Percentiles rank a stretch among this genome's conserved stretches.
Conservation (phyloP, 1,140 invertebrate genomes). For the Papilio xuthus region DNA sequence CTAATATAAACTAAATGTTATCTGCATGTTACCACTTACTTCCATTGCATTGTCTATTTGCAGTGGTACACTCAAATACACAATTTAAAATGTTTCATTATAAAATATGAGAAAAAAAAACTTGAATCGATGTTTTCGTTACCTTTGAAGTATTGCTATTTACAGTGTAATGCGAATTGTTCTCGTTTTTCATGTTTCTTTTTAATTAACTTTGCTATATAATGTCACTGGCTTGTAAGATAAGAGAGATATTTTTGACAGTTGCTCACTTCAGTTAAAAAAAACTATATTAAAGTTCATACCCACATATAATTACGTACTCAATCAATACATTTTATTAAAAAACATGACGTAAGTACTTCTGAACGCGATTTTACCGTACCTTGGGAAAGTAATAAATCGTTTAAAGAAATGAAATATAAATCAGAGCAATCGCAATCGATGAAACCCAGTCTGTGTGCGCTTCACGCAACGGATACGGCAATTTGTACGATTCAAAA, state of each 20-base stretch:
- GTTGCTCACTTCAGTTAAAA: too few relatives aligned
- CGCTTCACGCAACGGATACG: conserved; percentile 67
- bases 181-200: too few relatives aligned
- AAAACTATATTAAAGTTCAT: too few relatives aligned
- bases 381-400: conserved; percentile 34
- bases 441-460: conserved; percentile 54
- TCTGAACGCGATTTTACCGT: conserved; percentile 47
- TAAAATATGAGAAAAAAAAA: neutral
- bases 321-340: neutral
- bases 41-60: conserved; percentile 16
- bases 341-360: conserved; percentile 39
- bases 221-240: too few relatives aligned
- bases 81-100: neutral
- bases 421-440: conserved; percentile 71
- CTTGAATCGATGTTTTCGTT: too few relatives aligned
- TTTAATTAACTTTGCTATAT: too few relatives aligned
- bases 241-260: too few relatives aligned
- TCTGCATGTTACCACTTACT: conserved; percentile 44
- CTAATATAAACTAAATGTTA: conserved; percentile 64
- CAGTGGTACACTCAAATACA: neutral
- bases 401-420: conserved; percentile 57
- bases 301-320: too few relatives aligned
- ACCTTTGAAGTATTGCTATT: too few relatives aligned
- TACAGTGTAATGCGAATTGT: too few relatives aligned
- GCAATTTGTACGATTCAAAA: conserved; percentile 64